phyloP scores from a whole-genome alignment of 1,140 invertebrate species.

The Pseudachorutes palmiensis region DNA sequence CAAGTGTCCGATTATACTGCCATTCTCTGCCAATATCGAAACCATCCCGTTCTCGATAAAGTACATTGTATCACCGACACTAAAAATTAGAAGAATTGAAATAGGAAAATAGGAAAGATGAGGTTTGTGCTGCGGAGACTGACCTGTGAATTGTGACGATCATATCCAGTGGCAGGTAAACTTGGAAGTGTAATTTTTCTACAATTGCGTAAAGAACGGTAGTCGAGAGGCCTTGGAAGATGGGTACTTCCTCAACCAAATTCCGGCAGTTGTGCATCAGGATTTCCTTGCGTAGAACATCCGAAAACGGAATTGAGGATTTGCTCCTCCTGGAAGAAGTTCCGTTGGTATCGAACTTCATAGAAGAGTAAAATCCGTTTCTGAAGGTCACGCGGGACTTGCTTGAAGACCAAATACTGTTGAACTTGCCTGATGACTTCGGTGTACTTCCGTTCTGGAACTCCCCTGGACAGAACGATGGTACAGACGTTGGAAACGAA shows the following conservation, averaged over 20 bases:
- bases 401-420: constrained; percentile 34
- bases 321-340: constrained; percentile 28
- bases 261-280: constrained; percentile 29
- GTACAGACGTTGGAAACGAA: constrained; percentile 23
- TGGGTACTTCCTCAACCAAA: constrained; percentile 25
- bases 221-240: constrained; percentile 24
- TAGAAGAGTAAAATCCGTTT: constrained; percentile 24
- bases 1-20: constrained; percentile 14
- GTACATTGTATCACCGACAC: constrained; percentile 31
- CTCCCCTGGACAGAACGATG: constrained; percentile 21
- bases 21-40: constrained; percentile 22
- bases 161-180: constrained; percentile 33
- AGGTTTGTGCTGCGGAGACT: not conserved
- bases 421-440: constrained; percentile 28
- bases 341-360: constrained; percentile 21
- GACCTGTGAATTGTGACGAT: constrained; percentile 19
- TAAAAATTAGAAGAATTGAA: not conserved
- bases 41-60: constrained; percentile 33
- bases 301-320: constrained; percentile 23
- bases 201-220: constrained; percentile 27
- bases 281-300: constrained; percentile 25
- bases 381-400: constrained; percentile 31
- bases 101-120: not conserved
- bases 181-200: constrained; percentile 25
- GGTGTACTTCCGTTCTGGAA: constrained; percentile 24